Evolutionary conservation across 2,113 vertebrate species (phyloP), one percentile per base, ranked within the genome.

Genomic region (Paralichthys olivaceus): DNA sequence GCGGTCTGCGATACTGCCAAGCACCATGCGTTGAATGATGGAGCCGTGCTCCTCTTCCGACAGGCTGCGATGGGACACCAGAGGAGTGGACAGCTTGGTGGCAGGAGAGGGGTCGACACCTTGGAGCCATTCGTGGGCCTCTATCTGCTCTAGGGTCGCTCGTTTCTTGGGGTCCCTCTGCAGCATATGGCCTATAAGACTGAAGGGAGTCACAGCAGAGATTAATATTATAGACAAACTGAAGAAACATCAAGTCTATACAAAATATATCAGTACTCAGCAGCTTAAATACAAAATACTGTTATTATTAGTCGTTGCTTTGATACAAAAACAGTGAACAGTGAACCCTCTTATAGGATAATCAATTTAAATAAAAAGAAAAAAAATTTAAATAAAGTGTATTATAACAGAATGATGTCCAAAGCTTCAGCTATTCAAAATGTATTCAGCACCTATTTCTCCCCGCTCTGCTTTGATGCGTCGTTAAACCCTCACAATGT

Each of bases 21-120:
- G 96, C 70, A 99, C 98, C 97, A 99, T 98, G 72, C 98, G 97
- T 68, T 99, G 98, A 61, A 99, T 96, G 86, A 99, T 99, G 74
- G 96, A 95, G 84, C 97, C 96, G 90, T 99, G 98, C 70, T 99
- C 98, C 75, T 99, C 98, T 75, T 99, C 98, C 0, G 97, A 99
- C 37, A 99, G 94, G 40, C 97, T 98, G 90, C 98, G 98, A 77
- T 99, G 96, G 0, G 98, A 99, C 73, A 99, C 98, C 0, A 99
- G 94, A 23, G 98, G 98, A 78, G 97, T 98, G 87, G 96, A 98
- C 70, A 95, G 96, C 91, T 99, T 99, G 0, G 96, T 99, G 75
- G 98, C 98, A 3, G 98, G 98, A 13, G 98, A 99, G 1, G 98
- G 98, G 90, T 99, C 98, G 13, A 99, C 96, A 12, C 98, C 98